Base-by-base conservation (phyloP, 1,140 invertebrate genomes). In the Gonatopus flavifemur region DNA sequence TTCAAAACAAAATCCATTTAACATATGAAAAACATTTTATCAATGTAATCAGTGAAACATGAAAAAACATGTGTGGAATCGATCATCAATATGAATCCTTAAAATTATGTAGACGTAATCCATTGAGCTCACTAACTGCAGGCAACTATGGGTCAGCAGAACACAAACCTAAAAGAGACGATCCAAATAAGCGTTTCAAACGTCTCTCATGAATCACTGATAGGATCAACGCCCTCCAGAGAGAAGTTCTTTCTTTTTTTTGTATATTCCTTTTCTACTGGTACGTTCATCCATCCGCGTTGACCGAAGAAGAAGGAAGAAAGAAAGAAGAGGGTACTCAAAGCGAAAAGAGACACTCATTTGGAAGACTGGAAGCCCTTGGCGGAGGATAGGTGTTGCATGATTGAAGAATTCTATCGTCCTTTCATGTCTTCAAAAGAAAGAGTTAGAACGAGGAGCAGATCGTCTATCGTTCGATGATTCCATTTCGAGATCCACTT, bases 391-490 rank as follows among this genome's bases (percentile, higher is more conserved):
- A 62, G 65, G 62, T 71, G 69, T 74, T 66, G 67, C 62, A 62
- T 69, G 69, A 72, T 73, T 69, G 69, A 72, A 72, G 64, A 63
- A 60, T 66, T 67, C 31, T 49, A 57, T 62, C 43, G 35, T 28
- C 43, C 46, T 53, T n/a, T n/a, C n/a, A n/a, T n/a, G n/a, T n/a
- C n/a, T n/a, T n/a, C n/a, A n/a, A n/a, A n/a, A n/a, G n/a, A n/a
- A n/a, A n/a, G n/a, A n/a, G n/a, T n/a, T n/a, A n/a, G 40, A n/a
- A 20, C 19, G 30, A 52, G 49, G 44, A 38, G 38, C 33, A 44
- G 59, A 69, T 63, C 62, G 56, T 50, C 55, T 59, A 68, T 71
- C 66, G 62, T 65, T 70, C 66, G 67, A 66, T 61, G 68, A 70
- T 72, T 69, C 51, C 66, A 66, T 67, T 69, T 64, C 55, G 57